Evolutionary conservation across 1,140 invertebrate species (phyloP).

Genomic region (Trialeurodes vaporariorum): DNA sequence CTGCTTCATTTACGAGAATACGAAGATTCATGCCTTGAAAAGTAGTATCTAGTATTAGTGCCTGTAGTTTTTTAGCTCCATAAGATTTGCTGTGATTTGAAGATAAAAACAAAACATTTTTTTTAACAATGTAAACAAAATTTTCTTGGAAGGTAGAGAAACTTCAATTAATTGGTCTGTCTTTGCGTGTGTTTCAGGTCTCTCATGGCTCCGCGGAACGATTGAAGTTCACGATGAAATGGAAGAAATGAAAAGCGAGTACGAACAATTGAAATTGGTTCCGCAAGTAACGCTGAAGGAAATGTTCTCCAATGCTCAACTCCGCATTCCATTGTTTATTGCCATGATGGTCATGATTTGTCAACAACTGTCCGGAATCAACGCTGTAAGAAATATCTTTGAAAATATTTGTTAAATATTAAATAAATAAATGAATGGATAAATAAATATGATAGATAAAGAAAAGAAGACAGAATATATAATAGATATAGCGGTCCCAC

Average conservation of each 20-base stretch:
- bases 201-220: constrained; percentile 63
- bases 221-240: constrained; percentile 72
- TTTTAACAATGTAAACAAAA: neutral
- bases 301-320: constrained; percentile 51
- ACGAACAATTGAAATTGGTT: constrained; percentile 57
- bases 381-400: constrained; percentile 73
- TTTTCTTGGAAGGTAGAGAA: constrained; percentile 2
- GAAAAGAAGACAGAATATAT: too few species aligned
- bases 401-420: too few species aligned
- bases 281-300: constrained; percentile 59
- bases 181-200: constrained; percentile 37
- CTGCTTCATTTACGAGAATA: too few species aligned
- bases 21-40: too few species aligned
- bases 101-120: too few species aligned
- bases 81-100: neutral
- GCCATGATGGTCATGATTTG: constrained; percentile 74
- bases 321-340: constrained; percentile 69
- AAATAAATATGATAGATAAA: too few species aligned
- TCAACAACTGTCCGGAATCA: constrained; percentile 83
- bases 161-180: neutral
- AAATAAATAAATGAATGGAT: too few species aligned
- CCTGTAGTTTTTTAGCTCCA: too few species aligned
- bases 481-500: too few species aligned
- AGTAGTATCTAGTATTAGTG: too few species aligned
- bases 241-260: constrained; percentile 73